These are phyloP conservation scores for Festucalex cinctus DNA, from an alignment of 2,113 vertebrate genomes.

Conservation along the genomic window DNA sequence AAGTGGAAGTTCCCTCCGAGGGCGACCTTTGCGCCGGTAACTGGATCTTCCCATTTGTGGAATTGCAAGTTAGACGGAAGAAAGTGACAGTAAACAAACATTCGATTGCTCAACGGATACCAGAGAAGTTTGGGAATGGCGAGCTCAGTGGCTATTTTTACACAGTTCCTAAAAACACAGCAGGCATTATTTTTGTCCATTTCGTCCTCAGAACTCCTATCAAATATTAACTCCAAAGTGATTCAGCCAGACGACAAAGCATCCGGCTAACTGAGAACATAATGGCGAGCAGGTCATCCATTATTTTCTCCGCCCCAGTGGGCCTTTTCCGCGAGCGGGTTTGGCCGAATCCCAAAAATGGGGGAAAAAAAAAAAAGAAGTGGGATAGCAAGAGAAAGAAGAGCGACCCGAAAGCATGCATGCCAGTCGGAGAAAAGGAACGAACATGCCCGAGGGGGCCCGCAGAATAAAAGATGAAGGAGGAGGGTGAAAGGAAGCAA, in stretches of 20 bases:
- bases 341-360: slow-evolving; percentile 41
- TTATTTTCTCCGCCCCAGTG: slow-evolving; percentile 36
- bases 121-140: background rate
- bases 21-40: slow-evolving; percentile 20
- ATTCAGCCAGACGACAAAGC: slow-evolving; percentile 7
- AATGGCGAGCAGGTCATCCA: slow-evolving; percentile 45
- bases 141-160: background rate
- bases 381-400: slow-evolving; percentile 41
- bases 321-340: slow-evolving; percentile 45
- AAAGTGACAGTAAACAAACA: slow-evolving; percentile 14
- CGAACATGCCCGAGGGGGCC: slow-evolving; percentile 44
- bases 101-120: background rate
- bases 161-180: background rate
- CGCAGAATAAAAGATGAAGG: slow-evolving; percentile 53
- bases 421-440: slow-evolving; percentile 35
- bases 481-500: slow-evolving; percentile 30
- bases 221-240: slow-evolving; percentile 32
- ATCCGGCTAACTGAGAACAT: slow-evolving; percentile 10
- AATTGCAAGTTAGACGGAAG: slow-evolving; percentile 14
- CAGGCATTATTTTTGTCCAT: background rate
- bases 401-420: slow-evolving; percentile 29
- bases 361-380: slow-evolving; percentile 43
- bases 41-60: slow-evolving; percentile 22
- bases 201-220: slow-evolving; percentile 6
- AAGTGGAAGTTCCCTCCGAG: slow-evolving; percentile 51